Percentiles rank a stretch among this genome's conserved stretches.
Conservation (phyloP, 2,113 vertebrate genomes). For the Odocoileus virginianus region DNA sequence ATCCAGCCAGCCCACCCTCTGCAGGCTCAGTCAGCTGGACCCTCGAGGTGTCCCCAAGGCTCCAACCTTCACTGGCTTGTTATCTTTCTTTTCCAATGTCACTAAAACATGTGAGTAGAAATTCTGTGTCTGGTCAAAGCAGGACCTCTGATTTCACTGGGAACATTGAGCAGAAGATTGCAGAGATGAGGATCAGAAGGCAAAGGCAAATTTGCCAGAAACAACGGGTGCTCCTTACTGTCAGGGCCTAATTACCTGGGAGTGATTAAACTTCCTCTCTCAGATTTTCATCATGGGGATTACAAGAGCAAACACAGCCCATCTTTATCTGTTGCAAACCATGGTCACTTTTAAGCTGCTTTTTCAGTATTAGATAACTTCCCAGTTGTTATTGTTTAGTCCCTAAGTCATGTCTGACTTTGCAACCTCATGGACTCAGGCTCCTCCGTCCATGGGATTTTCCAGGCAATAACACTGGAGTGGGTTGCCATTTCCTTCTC, state of each 20-base stretch:
- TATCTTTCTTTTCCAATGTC: not conserved
- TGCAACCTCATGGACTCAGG: not conserved
- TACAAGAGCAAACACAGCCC: not conserved
- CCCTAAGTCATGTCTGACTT: not conserved
- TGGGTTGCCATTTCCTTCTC: not conserved
- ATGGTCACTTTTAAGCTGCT: not conserved
- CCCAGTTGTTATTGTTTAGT: not conserved
- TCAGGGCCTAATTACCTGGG: not conserved
- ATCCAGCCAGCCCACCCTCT: not conserved
- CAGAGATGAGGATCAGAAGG: not conserved
- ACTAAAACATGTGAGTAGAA: not conserved
- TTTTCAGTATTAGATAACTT: not conserved
- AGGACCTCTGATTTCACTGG: not conserved
- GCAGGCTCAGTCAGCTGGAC: not conserved
- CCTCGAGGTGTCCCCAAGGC: accelerated
- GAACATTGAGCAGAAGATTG: not conserved
- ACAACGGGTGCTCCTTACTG: not conserved
- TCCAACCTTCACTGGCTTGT: not conserved
- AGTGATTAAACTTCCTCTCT: not conserved
- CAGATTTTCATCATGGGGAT: not conserved
- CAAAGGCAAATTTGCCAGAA: not conserved
- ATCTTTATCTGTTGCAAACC: not conserved
- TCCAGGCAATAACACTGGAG: not conserved
- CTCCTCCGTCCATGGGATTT: not conserved
- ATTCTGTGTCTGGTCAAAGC: not conserved